Base-by-base conservation (phyloP, 2,888 invertebrate genomes). In the Druceiella hillmani region DNA sequence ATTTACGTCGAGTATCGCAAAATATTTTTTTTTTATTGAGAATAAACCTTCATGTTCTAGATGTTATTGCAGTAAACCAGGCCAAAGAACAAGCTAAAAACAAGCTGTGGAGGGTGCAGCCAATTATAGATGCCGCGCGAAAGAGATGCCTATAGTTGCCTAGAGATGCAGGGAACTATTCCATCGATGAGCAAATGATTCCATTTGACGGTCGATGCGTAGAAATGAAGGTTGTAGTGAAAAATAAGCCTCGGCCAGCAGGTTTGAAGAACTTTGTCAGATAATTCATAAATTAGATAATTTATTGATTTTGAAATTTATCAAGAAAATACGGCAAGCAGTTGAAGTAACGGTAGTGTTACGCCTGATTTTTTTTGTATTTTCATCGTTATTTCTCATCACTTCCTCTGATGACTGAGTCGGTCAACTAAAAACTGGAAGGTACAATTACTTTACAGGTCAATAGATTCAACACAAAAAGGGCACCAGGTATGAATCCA, bases 201-300 rank as follows among this genome's bases (percentile, higher is more conserved):
- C 48, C 51, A 5, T 56, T 59, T 24, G 22, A 20, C 1, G 41
- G 47, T 15, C 45, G 45, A 2, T 45, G 49, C 27, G 32, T 43
- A 3, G 46, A 46, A 44, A 22, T 49, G 52, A 14, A 42, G 37
- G 36, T 52, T 33, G 42, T 47, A 13, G 53, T 54, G 3, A 48
- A 47, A 39, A 54, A 51, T 39, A 55, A 56, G 41, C 58, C 56
- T 10, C 44, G 52, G 12, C 52, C 55, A 11, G 49, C 46, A 15
- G 57, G 56, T 2, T 43, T 60, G 12, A 60, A 60, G 47, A 58
- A 56, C 39, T 57, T 54, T 41, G 53, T 59, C n/a, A n/a, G n/a
- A n/a, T n/a, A n/a, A n/a, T n/a, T n/a, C n/a, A n/a, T n/a, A n/a
- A n/a, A n/a, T n/a, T n/a, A n/a, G n/a, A n/a, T n/a, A n/a, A n/a